phyloP scores from a whole-genome alignment of 2,888 invertebrate species.

The Rhabditophanes sp. region DNA sequence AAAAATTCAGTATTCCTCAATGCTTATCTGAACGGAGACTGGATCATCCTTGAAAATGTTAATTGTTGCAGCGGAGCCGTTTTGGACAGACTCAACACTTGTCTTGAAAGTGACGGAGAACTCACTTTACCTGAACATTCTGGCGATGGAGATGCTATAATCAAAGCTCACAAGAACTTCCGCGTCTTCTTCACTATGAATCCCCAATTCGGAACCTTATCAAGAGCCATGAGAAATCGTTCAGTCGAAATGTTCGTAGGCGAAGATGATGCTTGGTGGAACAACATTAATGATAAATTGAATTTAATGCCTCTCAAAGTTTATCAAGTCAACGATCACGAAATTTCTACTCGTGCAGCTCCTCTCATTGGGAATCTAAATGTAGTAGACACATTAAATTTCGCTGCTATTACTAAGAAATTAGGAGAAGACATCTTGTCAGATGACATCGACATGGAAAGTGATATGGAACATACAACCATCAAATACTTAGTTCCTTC shows the following conservation, averaged over 20 bases:
- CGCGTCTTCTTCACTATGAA: conserved; percentile 85
- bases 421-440: no score
- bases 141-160: conserved; percentile 55
- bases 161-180: conserved; percentile 73
- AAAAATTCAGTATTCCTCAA: conserved; percentile 48
- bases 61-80: conserved; percentile 53
- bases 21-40: conserved; percentile 46
- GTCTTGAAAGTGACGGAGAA: conserved; percentile 78
- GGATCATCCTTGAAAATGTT: conserved; percentile 49
- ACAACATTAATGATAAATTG: conserved; percentile 1
- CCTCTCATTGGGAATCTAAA: no score
- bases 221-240: conserved; percentile 91
- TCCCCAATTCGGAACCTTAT: conserved; percentile 83
- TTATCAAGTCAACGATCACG: background rate
- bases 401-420: no score
- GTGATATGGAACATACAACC: no score
- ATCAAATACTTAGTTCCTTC: no score
- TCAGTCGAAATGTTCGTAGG: conserved; percentile 71
- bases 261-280: conserved; percentile 9
- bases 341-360: no score
- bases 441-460: no score
- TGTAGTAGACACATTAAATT: no score
- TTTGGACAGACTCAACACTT: conserved; percentile 79
- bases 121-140: conserved; percentile 80
- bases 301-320: background rate